Conservation (phyloP, 2,113 vertebrate genomes). For the Leptosomus discolor region DNA sequence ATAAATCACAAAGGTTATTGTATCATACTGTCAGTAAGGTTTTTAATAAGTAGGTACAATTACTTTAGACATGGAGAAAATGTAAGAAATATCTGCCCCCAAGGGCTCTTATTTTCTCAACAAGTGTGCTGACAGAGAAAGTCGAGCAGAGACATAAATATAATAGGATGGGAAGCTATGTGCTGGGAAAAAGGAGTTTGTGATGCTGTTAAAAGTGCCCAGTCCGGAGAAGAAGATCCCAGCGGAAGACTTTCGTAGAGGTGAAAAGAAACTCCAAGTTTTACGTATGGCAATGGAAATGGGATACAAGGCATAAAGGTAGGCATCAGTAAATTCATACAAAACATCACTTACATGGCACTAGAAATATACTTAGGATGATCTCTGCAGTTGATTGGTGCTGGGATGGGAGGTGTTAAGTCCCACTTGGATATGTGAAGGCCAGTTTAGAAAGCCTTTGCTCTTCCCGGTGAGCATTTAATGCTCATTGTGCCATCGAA, state of each 20-base stretch:
- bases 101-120: slow-evolving; percentile 26
- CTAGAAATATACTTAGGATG: not conserved
- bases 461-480: not conserved
- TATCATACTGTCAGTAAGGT: not conserved
- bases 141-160: slow-evolving; percentile 20
- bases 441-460: not conserved
- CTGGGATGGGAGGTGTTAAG: not conserved
- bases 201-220: not conserved
- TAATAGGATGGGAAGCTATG: not conserved
- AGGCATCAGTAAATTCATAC: not conserved
- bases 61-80: slow-evolving; percentile 17
- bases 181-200: not conserved
- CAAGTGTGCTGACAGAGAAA: slow-evolving; percentile 24
- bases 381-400: not conserved
- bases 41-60: slow-evolving; percentile 41
- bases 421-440: not conserved
- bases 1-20: slow-evolving; percentile 49
- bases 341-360: fast-evolving
- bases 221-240: not conserved
- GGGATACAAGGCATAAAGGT: not conserved
- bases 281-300: not conserved
- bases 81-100: not conserved
- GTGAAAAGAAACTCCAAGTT: not conserved
- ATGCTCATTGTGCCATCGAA: not conserved
- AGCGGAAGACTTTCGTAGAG: not conserved